A percentile compares a stretch with the other conserved stretches of the same genome.
Conservation (phyloP, 2,797 vertebrate genomes). For the Artibeus lituratus region DNA sequence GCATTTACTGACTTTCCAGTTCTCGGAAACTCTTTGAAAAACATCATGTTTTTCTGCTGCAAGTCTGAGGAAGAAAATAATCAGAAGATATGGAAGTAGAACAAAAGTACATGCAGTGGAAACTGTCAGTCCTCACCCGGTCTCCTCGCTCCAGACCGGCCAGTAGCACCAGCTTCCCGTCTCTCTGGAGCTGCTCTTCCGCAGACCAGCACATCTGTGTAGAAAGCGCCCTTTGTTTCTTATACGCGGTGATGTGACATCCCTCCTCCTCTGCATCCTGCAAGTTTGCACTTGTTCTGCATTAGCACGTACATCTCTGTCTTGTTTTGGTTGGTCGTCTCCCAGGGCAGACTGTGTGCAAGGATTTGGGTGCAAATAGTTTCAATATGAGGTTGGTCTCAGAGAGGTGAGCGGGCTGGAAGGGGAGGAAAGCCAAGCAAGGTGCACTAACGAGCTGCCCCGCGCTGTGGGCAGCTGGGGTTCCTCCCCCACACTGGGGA, state of each 20-base stretch:
- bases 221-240: accelerated
- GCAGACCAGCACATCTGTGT: accelerated
- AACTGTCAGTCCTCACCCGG: too few species aligned
- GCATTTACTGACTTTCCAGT: conserved; percentile 18
- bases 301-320: background rate
- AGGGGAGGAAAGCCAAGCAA: background rate
- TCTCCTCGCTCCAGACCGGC: accelerated
- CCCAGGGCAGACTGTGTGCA: background rate
- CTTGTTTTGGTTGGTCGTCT: background rate
- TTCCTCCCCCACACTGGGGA: background rate
- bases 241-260: accelerated
- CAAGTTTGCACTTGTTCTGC: too few species aligned
- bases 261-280: accelerated
- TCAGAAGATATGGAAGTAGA: background rate
- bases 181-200: background rate
- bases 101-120: background rate
- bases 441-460: background rate
- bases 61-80: background rate
- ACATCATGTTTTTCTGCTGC: conserved; percentile 37
- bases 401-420: background rate
- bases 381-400: background rate
- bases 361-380: background rate
- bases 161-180: background rate
- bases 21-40: conserved; percentile 58
- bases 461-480: background rate